Base-by-base conservation (phyloP, 2,797 vertebrate genomes). In the Sebastes reedi region DNA sequence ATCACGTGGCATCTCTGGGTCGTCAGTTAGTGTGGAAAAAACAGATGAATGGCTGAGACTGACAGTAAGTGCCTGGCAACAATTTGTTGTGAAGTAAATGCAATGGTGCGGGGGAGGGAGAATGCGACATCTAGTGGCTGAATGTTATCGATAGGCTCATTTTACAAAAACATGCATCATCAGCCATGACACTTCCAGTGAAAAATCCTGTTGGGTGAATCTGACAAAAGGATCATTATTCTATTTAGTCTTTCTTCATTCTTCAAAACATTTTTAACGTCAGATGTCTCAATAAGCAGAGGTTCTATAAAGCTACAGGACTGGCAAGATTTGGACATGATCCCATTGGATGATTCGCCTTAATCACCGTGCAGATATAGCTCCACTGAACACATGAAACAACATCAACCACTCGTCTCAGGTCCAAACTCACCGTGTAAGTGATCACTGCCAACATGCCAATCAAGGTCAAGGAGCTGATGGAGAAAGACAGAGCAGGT, bases 381-480 rank as follows among this genome's bases (percentile, higher is more conserved):
- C 85, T 71, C 77, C 82, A 77, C 22, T 76, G 66, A 90, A 80
- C 75, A 75, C 76, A 82, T 60, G 59, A 78, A 88, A 83, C 66
- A 70, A 81, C 88, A 89, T 81, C 56, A 72, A 79, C 65, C 61
- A 77, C 60, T 84, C 76, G 80, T 72, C 72, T 65, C 50, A n/a
- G 24, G 75, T 89, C 79, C 85, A 83, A 77, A 97, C 98, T 99
- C 95, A 99, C 99, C 72, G 98, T 99, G 91, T 99, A 99, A 82
- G 97, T 99, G 95, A 99, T 98, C 85, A 99, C 97, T 90, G 98
- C 98, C 95, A 99, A 90, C 99, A 99, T 99, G 91, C 98, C 98
- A 92, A 99, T 97, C 95, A 99, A 96, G 88, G 98, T 99, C 95
- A 99, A 93, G 79, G 97, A 96, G 93, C 99, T 99, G 95, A 99